These are phyloP conservation scores for Archilochus colubris DNA, from an alignment of 2,113 vertebrate species.

Conservation along the genomic window DNA sequence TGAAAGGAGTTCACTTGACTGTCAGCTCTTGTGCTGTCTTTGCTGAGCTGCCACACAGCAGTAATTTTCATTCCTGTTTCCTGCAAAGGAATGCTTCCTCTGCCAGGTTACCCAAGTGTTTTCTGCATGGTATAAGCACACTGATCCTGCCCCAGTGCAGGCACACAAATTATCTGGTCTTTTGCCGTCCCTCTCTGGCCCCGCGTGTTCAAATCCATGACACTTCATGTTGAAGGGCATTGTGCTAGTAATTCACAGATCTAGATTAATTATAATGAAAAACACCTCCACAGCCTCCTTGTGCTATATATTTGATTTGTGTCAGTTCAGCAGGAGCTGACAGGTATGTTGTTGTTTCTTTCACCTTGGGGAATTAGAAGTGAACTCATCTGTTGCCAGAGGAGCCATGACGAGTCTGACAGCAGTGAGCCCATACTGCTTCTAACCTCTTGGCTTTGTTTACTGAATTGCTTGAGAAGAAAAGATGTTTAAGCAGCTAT, in stretches of 20 bases:
- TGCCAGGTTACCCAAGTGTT: background rate
- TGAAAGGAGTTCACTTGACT: background rate
- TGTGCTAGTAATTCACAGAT: background rate
- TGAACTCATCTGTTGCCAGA: background rate
- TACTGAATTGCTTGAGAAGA: background rate
- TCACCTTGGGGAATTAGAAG: background rate
- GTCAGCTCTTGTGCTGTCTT: background rate
- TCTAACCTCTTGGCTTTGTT: background rate
- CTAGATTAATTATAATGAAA: background rate
- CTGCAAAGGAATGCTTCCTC: background rate
- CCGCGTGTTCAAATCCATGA: background rate
- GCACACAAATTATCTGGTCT: background rate
- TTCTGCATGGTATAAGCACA: accelerated
- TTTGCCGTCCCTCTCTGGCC: background rate
- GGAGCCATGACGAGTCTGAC: background rate
- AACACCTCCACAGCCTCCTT: background rate
- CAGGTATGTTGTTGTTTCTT: background rate
- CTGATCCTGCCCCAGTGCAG: accelerated
- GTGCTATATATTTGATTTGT: background rate
- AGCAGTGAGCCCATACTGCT: background rate
- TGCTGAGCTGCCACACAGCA: background rate
- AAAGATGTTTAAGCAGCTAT: background rate
- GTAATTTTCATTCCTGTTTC: background rate
- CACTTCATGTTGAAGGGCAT: background rate
- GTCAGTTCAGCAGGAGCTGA: background rate